Conservation (phyloP, 2,113 vertebrate species). For the Passer domesticus region DNA sequence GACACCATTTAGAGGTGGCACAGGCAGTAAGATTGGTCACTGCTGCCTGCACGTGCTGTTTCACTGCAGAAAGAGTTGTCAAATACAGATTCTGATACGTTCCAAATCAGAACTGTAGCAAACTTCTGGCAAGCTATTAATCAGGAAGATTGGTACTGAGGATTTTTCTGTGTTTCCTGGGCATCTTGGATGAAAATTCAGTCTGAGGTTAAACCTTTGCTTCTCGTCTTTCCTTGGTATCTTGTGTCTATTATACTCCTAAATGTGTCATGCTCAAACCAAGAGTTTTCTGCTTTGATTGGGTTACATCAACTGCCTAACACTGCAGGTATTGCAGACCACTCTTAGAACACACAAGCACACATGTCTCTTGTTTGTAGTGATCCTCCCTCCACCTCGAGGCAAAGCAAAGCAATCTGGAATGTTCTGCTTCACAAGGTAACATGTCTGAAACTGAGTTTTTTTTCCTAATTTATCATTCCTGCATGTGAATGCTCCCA, state of each 20-base stretch:
- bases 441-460: neutral
- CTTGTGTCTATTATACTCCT: neutral
- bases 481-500: neutral
- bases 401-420: neutral
- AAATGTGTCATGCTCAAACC: neutral
- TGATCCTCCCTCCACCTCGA: neutral
- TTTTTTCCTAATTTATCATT: neutral
- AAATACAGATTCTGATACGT: neutral
- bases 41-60: neutral
- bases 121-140: neutral
- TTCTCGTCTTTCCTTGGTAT: neutral
- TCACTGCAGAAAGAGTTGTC: neutral
- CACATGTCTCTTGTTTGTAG: neutral
- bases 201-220: neutral
- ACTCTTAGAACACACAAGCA: neutral
- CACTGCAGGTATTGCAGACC: neutral
- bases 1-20: neutral
- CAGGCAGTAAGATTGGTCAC: fast-evolving
- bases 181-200: neutral
- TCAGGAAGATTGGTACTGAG: neutral
- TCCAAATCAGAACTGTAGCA: neutral
- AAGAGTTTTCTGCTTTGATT: neutral
- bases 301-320: neutral
- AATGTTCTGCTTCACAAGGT: neutral
- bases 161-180: neutral